phyloP scores from a whole-genome alignment of 2,797 vertebrate species.

The Sebastes minor region DNA sequence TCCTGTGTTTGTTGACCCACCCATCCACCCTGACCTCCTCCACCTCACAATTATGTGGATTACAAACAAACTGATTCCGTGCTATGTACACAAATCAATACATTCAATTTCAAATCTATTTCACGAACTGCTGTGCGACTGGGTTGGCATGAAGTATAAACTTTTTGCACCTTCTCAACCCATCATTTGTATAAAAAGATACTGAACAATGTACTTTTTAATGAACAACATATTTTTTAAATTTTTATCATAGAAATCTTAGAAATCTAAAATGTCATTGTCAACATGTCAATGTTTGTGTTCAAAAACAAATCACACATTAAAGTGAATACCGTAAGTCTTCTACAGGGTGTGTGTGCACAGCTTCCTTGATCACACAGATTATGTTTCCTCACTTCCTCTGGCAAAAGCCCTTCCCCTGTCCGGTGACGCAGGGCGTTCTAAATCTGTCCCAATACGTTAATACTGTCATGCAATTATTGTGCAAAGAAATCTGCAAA shows the following conservation, averaged over 20 bases:
- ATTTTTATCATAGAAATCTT: neutral
- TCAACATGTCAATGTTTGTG: neutral
- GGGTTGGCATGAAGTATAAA: neutral
- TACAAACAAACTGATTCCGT: too few species aligned
- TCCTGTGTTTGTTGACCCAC: too few species aligned
- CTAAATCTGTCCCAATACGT: constrained; percentile 81
- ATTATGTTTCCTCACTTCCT: constrained; percentile 72
- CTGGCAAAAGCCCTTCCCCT: constrained; percentile 56
- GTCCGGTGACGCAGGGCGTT: constrained; percentile 67
- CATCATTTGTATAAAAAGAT: neutral
- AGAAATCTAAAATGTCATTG: neutral
- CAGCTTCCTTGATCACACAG: constrained; percentile 70
- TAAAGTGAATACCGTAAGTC: constrained; percentile 10
- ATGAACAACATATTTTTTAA: neutral
- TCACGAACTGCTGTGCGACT: too few species aligned
- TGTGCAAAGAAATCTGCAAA: constrained; percentile 85
- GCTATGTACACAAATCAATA: too few species aligned
- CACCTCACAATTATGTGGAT: too few species aligned
- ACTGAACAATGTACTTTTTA: neutral
- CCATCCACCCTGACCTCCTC: too few species aligned
- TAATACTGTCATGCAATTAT: constrained; percentile 87
- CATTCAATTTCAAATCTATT: too few species aligned
- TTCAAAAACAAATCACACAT: neutral
- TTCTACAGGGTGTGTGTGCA: constrained; percentile 4
- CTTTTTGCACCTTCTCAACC: neutral